Conservation (phyloP, 2,888 invertebrate genomes). For the Venustoraphidia nigricollis region DNA sequence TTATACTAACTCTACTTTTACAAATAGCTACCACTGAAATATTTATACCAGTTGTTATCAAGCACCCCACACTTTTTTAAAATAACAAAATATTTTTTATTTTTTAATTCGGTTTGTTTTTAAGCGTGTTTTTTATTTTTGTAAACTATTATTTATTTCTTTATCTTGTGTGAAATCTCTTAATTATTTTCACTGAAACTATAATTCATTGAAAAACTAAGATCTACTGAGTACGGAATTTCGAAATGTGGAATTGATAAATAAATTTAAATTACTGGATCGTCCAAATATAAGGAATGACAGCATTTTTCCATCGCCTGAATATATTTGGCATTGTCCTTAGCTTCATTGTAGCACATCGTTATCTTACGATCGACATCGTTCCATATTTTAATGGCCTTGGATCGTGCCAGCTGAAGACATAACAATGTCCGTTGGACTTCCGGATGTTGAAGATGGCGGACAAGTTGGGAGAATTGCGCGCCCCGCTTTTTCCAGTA, state of each 20-base stretch:
- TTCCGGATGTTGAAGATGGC: constrained; percentile 57
- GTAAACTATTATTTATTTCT: background rate
- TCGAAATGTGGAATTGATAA: too few relatives aligned
- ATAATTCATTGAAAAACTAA: too few relatives aligned
- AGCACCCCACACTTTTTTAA: too few relatives aligned
- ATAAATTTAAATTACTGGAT: constrained; percentile 48
- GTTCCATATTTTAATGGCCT: constrained; percentile 66
- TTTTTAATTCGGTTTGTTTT: too few relatives aligned
- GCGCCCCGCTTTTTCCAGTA: constrained; percentile 94
- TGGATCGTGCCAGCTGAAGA: constrained; percentile 59
- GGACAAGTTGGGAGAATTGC: constrained; percentile 76
- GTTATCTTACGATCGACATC: constrained; percentile 75
- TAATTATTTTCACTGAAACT: too few relatives aligned
- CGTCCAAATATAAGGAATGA: constrained; percentile 81
- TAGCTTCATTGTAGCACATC: constrained; percentile 89
- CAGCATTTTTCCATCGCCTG: constrained; percentile 89
- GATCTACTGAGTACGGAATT: too few relatives aligned
- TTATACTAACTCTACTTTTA: too few relatives aligned
- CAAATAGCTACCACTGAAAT: too few relatives aligned
- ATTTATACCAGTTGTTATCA: too few relatives aligned
- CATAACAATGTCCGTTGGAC: constrained; percentile 63
- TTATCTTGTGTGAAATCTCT: too few relatives aligned
- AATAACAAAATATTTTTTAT: too few relatives aligned
- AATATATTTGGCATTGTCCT: constrained; percentile 90
- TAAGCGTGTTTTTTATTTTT: too few relatives aligned